Base-by-base conservation (phyloP, 1,140 invertebrate genomes). In the Melitaea cinxia region DNA sequence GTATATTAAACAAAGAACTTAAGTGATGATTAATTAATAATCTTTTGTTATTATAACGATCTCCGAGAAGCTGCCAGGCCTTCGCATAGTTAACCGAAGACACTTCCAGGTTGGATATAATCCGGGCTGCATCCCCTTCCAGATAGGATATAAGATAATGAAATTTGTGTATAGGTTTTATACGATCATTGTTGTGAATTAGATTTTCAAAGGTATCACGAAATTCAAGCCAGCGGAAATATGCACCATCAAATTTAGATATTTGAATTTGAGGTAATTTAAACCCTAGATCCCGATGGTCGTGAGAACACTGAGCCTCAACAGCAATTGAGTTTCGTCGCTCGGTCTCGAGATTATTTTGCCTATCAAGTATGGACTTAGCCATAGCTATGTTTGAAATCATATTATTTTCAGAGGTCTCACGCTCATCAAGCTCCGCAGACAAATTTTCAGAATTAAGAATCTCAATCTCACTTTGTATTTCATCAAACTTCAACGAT, bases 81-180 rank as follows among this genome's bases (percentile, higher is more conserved):
- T 47, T 49, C 14, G n/a, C 15, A 19, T 63, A 63, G 26, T 63
- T 63, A 55, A 14, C 19, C n/a, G n/a, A 6, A 33, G 50, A 35
- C 9, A 54, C 24, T 15, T 63, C 50, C 2, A 63, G 26, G 6
- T 54, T 55, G 12, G 28, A 19, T 12, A 61, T 61, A 2, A 39
- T 24, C 10, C 21, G n/a, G 1, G 49, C 47, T 12, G 59, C 59
- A 9, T 61, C 58, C 23, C 58, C 58, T 52, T 50, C 49, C 3
- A 42, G 14, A 10, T 42, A 42, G 5, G 39, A 42, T 7, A 15
- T 42, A 7, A 42, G 15, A 42, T 42, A 42, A 42, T 42, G 39
- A 42, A 42, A 42, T 42, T 42, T 42, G 17, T 7, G 15, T 15
- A 42, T 42, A 10, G 4, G 14, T 3, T 42, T 15, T 15, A 42